Percentiles rank a stretch among this genome's conserved stretches.
Conservation (phyloP, 2,113 vertebrate genomes). For the Eubucco bourcierii region DNA sequence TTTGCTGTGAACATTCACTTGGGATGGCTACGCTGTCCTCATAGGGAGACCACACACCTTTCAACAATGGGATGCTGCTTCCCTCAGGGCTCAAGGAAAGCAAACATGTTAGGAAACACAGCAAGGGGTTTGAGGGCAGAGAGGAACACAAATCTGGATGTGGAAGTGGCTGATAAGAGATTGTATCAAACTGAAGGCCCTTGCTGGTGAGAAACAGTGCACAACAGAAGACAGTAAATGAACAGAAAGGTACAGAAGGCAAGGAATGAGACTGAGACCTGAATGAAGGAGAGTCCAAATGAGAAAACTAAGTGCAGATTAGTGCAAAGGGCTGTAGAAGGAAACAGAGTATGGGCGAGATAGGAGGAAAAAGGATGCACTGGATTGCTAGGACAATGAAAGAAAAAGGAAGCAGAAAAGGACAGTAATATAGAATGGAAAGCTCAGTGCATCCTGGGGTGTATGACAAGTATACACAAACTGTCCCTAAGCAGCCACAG, state of each 20-base stretch:
- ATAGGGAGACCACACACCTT: not conserved
- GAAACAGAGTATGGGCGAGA: not conserved
- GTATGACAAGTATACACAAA: not conserved
- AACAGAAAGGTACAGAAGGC: not conserved
- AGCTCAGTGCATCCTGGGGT: not conserved
- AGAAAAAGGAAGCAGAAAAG: not conserved
- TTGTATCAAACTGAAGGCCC: not conserved
- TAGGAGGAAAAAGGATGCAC: not conserved
- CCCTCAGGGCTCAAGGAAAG: not conserved
- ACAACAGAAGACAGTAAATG: not conserved
- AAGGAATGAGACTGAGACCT: not conserved
- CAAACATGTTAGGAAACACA: not conserved
- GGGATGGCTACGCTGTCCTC: not conserved
- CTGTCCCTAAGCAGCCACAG: not conserved
- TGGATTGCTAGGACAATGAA: not conserved
- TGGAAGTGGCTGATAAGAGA: not conserved
- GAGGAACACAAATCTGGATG: rapidly evolving
- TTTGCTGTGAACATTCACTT: not conserved
- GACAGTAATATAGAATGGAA: not conserved
- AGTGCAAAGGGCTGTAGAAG: not conserved
- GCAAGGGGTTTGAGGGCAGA: not conserved
- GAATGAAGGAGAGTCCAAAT: not conserved
- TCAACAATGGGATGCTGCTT: not conserved
- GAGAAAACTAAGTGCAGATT: not conserved
- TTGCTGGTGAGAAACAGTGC: rapidly evolving